Base-by-base conservation (phyloP, 1,140 invertebrate genomes). In the Drosophila pandora region DNA sequence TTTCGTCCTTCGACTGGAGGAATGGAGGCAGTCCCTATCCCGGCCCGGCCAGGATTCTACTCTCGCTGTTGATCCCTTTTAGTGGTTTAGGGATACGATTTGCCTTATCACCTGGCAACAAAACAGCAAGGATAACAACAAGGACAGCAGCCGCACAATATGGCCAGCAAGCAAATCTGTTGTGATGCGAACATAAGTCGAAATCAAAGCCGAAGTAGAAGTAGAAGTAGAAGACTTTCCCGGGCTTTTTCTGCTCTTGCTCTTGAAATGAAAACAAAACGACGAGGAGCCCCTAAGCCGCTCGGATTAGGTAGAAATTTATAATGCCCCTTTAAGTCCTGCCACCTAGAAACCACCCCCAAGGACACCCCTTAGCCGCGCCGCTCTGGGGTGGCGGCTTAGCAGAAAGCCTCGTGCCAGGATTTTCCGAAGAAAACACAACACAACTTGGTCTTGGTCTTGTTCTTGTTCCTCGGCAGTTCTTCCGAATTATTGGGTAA, bases 81-180 rank as follows among this genome's bases (percentile, higher is more conserved):
- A 57, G 67, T 34, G 67, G 67, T 56, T 49, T 48, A 69, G 8
- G 23, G 62, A 59, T 63, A 28, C 67, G 50, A 69, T 69, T 69
- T 57, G 67, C 64, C 67, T 70, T 70, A 57, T 70, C 67, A 70
- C 64, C 67, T 70, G 64, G 64, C 67, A 70, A 70, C 67, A 69
- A 68, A 69, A 23, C 10, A 53, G 37, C 23, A 37, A 61, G 13
- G 7, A 21, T 49, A 70, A 57, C 67, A 69, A 57, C 49, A 69
- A 17, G 17, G 17, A 57, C 49, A 50, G 41, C 49, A 57, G 53
- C 53, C 17, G 6, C 43, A 47, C 43, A 47, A 47, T 23, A 47
- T 22, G 43, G 43, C 41, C 13, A 9, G 17, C 41, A 17, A 45
- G 54, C 64, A 67, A 67, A 67, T 69, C 63, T 69, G 64, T 49